phyloP scores from a whole-genome alignment of 1,140 invertebrate genomes.

The Trichonephila inaurata region DNA sequence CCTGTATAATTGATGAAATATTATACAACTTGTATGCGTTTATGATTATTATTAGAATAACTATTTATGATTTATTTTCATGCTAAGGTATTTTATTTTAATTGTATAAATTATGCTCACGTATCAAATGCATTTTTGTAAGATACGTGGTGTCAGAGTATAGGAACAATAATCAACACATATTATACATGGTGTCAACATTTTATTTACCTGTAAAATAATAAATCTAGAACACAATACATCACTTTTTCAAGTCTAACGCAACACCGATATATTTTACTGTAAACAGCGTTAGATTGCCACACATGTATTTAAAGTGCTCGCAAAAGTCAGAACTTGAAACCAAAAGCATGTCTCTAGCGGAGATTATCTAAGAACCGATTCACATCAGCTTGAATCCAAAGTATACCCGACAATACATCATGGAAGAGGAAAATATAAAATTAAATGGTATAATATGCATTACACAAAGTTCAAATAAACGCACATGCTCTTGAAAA shows the following conservation, averaged over 20 bases:
- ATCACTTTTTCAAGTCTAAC: constrained; percentile 62
- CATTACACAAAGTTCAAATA: constrained; percentile 54
- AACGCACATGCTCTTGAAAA: constrained; percentile 50
- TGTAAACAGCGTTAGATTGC: constrained; percentile 64
- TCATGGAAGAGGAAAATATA: constrained; percentile 32
- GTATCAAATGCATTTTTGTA: background rate
- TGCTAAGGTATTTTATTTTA: background rate
- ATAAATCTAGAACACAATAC: constrained; percentile 74
- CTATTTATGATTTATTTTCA: background rate
- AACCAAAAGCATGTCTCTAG: constrained; percentile 49
- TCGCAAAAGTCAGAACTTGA: constrained; percentile 37
- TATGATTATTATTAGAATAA: background rate
- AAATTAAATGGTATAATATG: constrained; percentile 61
- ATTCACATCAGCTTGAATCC: background rate
- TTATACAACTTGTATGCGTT: no score
- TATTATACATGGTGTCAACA: constrained; percentile 65
- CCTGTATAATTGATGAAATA: no score
- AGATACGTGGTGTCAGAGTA: background rate
- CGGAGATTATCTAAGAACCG: constrained; percentile 51
- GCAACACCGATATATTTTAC: constrained; percentile 56
- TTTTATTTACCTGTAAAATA: constrained; percentile 73
- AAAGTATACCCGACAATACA: constrained; percentile 52
- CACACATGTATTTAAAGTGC: constrained; percentile 64
- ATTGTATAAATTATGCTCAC: background rate
- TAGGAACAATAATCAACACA: background rate